A percentile compares a stretch with the other conserved stretches of the same genome.
These are phyloP conservation scores for Chaitophorus viminalis DNA, from an alignment of 2,888 invertebrate species.

Conservation along the genomic window DNA sequence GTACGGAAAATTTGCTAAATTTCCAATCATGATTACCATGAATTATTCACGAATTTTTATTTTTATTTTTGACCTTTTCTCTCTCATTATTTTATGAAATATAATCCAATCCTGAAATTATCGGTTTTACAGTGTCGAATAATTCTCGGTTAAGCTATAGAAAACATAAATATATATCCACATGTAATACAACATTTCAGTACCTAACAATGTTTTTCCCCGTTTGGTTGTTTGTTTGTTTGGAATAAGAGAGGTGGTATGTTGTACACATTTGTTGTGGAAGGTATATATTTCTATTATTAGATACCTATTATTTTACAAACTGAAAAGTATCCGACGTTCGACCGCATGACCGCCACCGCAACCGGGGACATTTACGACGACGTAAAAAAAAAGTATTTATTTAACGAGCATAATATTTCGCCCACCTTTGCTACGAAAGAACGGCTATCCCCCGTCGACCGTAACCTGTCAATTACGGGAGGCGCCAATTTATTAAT, in stretches of 20 bases:
- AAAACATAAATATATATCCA: conserved; percentile 7
- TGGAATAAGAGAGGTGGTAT: background rate
- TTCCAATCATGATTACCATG: background rate
- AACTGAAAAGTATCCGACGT: background rate
- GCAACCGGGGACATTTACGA: background rate
- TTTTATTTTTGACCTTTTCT: background rate
- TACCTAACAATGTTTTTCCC: background rate
- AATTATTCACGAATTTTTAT: conserved; percentile 21
- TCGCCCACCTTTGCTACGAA: background rate
- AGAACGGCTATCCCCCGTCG: background rate
- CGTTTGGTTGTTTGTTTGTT: background rate
- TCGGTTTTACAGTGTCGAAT: background rate
- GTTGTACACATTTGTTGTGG: background rate
- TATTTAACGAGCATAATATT: conserved; percentile 25
- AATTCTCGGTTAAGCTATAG: background rate
- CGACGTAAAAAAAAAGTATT: conserved; percentile 15
- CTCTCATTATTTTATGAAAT: conserved; percentile 16
- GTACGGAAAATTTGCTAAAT: background rate
- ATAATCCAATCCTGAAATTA: conserved; percentile 1
- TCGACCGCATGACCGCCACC: too few species aligned
- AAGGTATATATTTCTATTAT: conserved; percentile 21
- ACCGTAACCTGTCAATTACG: conserved; percentile 41
- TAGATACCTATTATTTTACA: conserved; percentile 35
- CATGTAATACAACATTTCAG: background rate
- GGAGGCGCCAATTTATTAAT: conserved; percentile 50